Evolutionary conservation across 1,140 invertebrate genomes (phyloP), one percentile per base, ranked within the genome.

Genomic region (Platyscapa corneri): DNA sequence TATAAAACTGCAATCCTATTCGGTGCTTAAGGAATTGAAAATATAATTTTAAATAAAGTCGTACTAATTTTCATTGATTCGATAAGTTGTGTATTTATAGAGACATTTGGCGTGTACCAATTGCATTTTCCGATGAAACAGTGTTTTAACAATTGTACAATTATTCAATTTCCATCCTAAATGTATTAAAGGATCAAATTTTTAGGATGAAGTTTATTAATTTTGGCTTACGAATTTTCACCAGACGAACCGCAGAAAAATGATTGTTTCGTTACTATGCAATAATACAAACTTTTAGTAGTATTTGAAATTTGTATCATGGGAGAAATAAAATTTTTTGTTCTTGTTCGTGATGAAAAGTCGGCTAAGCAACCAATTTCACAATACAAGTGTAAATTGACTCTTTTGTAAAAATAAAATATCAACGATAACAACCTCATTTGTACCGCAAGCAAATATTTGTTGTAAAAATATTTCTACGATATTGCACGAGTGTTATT

Each of bases 371-470:
- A 74, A 39, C 14, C 16, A 39, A n/a, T 60, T 60, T 60, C 56
- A 74, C 39, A 42, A n/a, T 70, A 7, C 8, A 34, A 20, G 1
- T 39, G 5, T 37, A 37, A 23, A 75, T 49, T 49, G 20, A 76
- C 37, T 39, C 16, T 23, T 80, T 37, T 80, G 23, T 30, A 80
- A 65, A 64, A 20, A 67, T 37, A 37, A n/a, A 27, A 53, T 53
- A 56, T 14, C 81, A 83, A 83, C 81, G 72, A 83, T 27, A 10
- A 42, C 56, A 83, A 64, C 70, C 81, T 75, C 81, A 46, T 83
- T 39, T 75, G 10, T 76, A 64, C 49, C 0, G 23, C 27, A 39
- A 82, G 34, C 27, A 72, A 34, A 60, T 46, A 37, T 42, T 81
- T n/a, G 30, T 83, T 82, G 70, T 60, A 72, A 70, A 64, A 64